phyloP scores from a whole-genome alignment of 2,113 vertebrate species.

The Seriola quinqueradiata region DNA sequence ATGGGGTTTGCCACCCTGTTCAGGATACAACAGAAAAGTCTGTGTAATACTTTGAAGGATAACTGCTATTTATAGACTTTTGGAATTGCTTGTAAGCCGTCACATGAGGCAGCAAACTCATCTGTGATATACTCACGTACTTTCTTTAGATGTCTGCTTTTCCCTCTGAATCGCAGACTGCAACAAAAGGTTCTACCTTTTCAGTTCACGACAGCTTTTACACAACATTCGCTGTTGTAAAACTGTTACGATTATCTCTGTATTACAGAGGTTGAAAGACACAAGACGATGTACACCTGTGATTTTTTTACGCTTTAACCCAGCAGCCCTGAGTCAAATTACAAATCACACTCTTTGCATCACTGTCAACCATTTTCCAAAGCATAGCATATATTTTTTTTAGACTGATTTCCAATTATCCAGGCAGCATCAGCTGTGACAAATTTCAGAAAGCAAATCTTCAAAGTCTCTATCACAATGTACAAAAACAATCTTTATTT shows the following conservation, averaged over 20 bases:
- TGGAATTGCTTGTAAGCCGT: conserved; percentile 7
- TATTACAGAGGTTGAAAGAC: background rate
- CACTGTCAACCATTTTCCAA: background rate
- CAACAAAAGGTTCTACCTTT: background rate
- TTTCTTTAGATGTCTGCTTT: background rate
- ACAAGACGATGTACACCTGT: background rate
- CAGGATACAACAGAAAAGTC: conserved; percentile 19
- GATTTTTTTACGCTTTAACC: background rate
- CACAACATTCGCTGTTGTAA: background rate
- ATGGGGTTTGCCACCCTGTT: conserved; percentile 28
- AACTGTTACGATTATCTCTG: background rate
- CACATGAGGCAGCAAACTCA: background rate
- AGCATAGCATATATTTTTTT: background rate
- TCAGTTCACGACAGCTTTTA: background rate
- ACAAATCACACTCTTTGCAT: background rate
- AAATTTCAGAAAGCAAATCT: background rate
- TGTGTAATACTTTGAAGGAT: conserved; percentile 30
- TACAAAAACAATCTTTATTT: background rate
- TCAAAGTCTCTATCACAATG: background rate
- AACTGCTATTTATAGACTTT: conserved; percentile 8
- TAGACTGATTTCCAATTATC: conserved; percentile 8
- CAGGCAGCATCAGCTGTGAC: background rate
- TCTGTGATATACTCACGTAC: background rate
- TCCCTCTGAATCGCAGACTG: background rate
- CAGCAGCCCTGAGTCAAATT: background rate